Evolutionary conservation across 1,140 invertebrate genomes (phyloP).

Genomic region (Drosophila punjabiensis): DNA sequence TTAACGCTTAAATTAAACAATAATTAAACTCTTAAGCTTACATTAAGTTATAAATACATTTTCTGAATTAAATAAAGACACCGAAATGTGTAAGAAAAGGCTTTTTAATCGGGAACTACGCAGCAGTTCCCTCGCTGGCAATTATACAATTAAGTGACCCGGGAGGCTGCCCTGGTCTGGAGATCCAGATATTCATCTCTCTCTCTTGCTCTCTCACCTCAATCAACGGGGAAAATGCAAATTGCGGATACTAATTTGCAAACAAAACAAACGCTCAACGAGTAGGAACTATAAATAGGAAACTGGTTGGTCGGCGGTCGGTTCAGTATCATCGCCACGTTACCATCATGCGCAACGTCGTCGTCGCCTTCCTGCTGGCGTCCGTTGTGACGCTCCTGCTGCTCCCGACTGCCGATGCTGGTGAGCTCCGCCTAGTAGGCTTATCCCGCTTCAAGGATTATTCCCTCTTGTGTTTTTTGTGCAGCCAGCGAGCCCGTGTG

Average conservation of each 20-base stretch:
- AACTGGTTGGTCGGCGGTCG: slow-evolving; percentile 46
- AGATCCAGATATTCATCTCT: not conserved
- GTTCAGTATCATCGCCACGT: slow-evolving; percentile 47
- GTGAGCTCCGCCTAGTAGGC: slow-evolving; percentile 8
- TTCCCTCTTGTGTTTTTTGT: not conserved
- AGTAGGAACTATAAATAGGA: slow-evolving; percentile 65
- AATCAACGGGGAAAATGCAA: slow-evolving; percentile 54
- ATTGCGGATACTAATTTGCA: slow-evolving; percentile 57
- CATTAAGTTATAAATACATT: not conserved
- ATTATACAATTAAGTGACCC: slow-evolving; percentile 57
- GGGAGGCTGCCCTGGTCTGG: not conserved
- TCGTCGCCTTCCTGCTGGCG: slow-evolving; percentile 5
- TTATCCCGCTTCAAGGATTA: not conserved
- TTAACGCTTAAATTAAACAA: not conserved
- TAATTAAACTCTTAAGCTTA: not conserved
- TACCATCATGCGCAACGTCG: slow-evolving; percentile 44
- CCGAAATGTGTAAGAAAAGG: not conserved
- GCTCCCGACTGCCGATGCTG: slow-evolving; percentile 22
- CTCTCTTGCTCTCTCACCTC: not conserved
- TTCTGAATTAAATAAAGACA: not conserved
- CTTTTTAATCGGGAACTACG: slow-evolving; percentile 5
- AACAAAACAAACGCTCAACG: slow-evolving; percentile 3
- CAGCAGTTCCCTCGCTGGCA: slow-evolving; percentile 16
- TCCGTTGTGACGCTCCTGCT: slow-evolving; percentile 8
- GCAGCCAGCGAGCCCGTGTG: slow-evolving; percentile 70